Percentiles rank a stretch among this genome's conserved stretches.
Conservation (phyloP, 2,888 invertebrate species). For the Diarsia dahlii region DNA sequence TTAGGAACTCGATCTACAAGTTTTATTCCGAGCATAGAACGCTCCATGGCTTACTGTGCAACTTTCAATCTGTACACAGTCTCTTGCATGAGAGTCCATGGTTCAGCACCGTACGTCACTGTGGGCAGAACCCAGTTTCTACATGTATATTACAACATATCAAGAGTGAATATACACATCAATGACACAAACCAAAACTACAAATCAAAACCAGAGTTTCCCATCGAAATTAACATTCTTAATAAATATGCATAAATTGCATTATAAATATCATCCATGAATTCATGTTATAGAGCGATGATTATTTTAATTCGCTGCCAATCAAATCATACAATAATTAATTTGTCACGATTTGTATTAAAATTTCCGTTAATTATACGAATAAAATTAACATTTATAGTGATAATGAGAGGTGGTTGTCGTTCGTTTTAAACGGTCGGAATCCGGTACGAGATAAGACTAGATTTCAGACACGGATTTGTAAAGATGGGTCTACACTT, state of each 20-base stretch:
- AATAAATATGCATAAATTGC: slow-evolving; percentile 50
- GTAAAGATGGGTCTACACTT: slow-evolving; percentile 4
- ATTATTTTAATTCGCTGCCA: slow-evolving; percentile 67
- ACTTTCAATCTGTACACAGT: no score
- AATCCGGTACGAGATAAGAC: slow-evolving; percentile 54
- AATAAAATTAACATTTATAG: slow-evolving; percentile 60
- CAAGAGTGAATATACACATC: slow-evolving; percentile 12
- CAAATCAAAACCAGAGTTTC: slow-evolving; percentile 23
- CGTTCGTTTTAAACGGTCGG: slow-evolving; percentile 44
- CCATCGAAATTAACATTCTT: slow-evolving; percentile 53
- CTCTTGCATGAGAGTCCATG: no score
- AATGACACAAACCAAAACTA: slow-evolving; percentile 27
- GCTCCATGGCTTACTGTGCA: no score
- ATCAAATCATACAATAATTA: slow-evolving; percentile 74
- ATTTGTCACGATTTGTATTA: slow-evolving; percentile 73
- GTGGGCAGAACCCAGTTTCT: no score
- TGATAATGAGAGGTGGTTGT: slow-evolving; percentile 48
- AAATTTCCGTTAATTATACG: slow-evolving; percentile 63
- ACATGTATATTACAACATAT: neutral
- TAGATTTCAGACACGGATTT: slow-evolving; percentile 17
- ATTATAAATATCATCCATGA: slow-evolving; percentile 55
- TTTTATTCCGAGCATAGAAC: no score
- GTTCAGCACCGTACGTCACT: no score
- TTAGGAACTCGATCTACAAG: no score
- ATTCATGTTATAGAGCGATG: slow-evolving; percentile 45